Percentiles rank a stretch among this genome's conserved stretches.
phyloP scores from a whole-genome alignment of 2,797 vertebrate genomes.

The Oreochromis mossambicus region DNA sequence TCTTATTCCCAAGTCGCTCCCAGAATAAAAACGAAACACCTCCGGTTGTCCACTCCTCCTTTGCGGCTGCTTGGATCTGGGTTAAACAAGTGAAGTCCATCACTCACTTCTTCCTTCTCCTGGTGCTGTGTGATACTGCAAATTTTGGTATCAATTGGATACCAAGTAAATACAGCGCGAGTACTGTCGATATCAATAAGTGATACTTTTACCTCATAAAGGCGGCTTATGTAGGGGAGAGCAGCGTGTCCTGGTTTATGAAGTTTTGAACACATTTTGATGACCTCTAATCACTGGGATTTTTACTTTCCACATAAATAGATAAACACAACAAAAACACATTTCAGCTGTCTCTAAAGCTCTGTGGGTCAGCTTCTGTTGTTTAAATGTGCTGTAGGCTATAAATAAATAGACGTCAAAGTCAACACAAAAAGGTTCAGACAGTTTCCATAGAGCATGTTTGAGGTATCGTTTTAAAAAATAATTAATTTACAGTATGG shows the following conservation, averaged over 20 bases:
- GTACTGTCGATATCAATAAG: background rate
- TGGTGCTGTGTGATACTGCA: background rate
- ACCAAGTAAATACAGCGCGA: background rate
- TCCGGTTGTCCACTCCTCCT: slow-evolving; percentile 55
- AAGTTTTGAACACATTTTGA: background rate
- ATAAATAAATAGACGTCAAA: background rate
- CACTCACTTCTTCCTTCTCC: background rate
- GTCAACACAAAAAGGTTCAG: background rate
- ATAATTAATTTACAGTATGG: background rate
- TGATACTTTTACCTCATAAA: background rate
- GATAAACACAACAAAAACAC: background rate
- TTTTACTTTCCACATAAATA: background rate
- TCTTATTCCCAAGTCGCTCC: slow-evolving; percentile 64
- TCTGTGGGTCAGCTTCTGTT: accelerated
- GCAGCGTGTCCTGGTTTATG: background rate
- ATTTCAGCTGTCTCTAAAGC: background rate
- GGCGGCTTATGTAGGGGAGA: background rate
- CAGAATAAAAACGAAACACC: slow-evolving; percentile 70
- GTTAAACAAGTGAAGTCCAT: slow-evolving; percentile 52
- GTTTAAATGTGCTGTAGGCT: background rate
- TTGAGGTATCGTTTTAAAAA: background rate
- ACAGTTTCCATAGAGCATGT: background rate
- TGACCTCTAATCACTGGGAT: background rate
- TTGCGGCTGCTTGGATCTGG: slow-evolving; percentile 53
- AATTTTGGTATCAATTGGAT: background rate